These are phyloP conservation scores for Heptranchias perlo DNA, from an alignment of 2,113 vertebrate species.

Conservation along the genomic window DNA sequence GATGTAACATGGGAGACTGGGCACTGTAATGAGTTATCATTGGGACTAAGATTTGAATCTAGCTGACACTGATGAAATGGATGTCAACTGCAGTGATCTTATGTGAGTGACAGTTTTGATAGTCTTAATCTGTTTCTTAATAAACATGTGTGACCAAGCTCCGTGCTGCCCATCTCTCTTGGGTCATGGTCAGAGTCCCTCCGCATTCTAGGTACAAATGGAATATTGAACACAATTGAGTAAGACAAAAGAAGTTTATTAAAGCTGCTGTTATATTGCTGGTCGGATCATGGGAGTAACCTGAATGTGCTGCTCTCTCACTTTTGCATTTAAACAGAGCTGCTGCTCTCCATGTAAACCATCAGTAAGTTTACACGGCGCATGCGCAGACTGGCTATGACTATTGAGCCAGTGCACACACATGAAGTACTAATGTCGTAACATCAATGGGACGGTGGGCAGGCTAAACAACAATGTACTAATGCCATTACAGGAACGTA, in stretches of 20 bases:
- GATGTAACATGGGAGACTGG: neutral
- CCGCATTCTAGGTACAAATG: neutral
- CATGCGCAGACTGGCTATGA: neutral
- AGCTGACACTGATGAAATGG: neutral
- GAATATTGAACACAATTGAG: neutral
- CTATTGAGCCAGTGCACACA: neutral
- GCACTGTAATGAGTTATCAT: neutral
- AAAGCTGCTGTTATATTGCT: neutral
- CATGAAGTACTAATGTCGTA: neutral
- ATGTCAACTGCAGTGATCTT: neutral
- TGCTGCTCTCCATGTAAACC: neutral
- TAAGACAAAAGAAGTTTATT: neutral
- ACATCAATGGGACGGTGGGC: neutral
- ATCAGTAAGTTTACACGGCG: neutral
- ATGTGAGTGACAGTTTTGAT: constrained; percentile 12
- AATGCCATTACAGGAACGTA: neutral
- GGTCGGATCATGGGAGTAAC: neutral
- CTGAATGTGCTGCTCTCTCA: neutral
- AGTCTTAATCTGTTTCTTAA: constrained; percentile 15
- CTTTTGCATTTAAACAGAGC: neutral
- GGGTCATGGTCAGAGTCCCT: neutral
- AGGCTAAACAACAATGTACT: neutral
- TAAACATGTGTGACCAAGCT: neutral
- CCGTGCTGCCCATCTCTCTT: neutral
- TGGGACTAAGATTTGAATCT: neutral